phyloP scores from a whole-genome alignment of 64 coral and sea anemone species.

The Actinia equina region DNA sequence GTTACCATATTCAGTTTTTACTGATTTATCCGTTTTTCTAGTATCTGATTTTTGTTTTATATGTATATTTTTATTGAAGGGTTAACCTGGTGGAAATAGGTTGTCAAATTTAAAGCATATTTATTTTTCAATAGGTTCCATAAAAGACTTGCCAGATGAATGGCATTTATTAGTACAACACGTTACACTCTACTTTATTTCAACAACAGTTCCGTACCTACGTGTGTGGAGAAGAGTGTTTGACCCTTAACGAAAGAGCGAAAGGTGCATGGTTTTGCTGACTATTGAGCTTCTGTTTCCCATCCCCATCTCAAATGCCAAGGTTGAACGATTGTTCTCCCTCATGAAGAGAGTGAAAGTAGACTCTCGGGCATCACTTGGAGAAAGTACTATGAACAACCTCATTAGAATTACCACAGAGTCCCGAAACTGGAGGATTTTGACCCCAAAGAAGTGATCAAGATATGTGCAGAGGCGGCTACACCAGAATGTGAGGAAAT shows the following conservation, averaged over 20 bases:
- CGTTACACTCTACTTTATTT: slow-evolving; percentile 46
- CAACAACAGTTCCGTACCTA: slow-evolving; percentile 30
- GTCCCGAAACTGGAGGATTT: slow-evolving; percentile 39
- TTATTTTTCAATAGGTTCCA: not conserved
- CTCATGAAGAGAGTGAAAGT: slow-evolving; percentile 70
- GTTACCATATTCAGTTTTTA: not conserved
- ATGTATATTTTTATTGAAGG: not conserved
- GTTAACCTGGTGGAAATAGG: not conserved
- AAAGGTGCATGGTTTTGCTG: not conserved
- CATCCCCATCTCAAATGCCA: slow-evolving; percentile 54
- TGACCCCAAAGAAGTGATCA: slow-evolving; percentile 40
- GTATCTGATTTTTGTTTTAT: not conserved
- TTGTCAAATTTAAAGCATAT: not conserved
- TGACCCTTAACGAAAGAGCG: not conserved
- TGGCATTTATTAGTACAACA: slow-evolving; percentile 55
- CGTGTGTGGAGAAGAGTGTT: slow-evolving; percentile 24
- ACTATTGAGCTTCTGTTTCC: slow-evolving; percentile 58
- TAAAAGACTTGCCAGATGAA: slow-evolving; percentile 46
- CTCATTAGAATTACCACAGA: slow-evolving; percentile 44
- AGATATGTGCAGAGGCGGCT: slow-evolving; percentile 25
- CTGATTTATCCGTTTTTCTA: not conserved
- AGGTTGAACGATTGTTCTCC: slow-evolving; percentile 60
- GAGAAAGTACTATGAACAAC: slow-evolving; percentile 41
- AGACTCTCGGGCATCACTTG: slow-evolving; percentile 50
- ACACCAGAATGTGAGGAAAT: slow-evolving; percentile 33